A percentile compares a stretch with the other conserved stretches of the same genome.
These are phyloP conservation scores for Cryptus viduatorius DNA, from an alignment of 2,888 invertebrate genomes.

Conservation along the genomic window DNA sequence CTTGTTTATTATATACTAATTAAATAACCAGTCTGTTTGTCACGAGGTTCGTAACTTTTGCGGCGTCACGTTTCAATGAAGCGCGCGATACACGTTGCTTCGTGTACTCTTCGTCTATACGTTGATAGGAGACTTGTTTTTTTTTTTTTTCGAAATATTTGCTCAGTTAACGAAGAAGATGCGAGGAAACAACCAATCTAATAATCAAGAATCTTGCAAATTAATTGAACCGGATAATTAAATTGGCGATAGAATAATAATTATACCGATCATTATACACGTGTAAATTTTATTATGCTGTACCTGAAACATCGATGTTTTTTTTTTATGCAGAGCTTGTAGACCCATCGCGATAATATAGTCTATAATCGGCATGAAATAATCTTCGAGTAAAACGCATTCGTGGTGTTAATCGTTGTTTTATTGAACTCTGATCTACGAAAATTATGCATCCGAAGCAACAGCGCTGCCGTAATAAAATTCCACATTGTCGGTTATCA, in stretches of 20 bases:
- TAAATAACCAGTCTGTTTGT: constrained; percentile 31
- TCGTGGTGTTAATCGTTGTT: constrained; percentile 11
- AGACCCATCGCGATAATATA: background rate
- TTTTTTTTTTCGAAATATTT: background rate
- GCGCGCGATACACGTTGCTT: background rate
- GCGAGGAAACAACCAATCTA: too few species aligned
- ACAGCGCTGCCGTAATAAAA: background rate
- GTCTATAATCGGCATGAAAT: background rate
- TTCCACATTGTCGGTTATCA: constrained; percentile 30
- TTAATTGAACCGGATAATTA: too few species aligned
- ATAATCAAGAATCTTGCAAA: too few species aligned
- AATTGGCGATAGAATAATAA: background rate
- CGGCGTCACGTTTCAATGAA: constrained; percentile 16
- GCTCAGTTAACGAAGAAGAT: too few species aligned
- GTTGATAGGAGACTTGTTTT: background rate
- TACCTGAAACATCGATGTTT: background rate
- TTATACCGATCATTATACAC: background rate
- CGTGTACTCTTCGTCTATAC: background rate
- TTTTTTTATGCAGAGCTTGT: background rate
- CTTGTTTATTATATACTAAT: constrained; percentile 28
- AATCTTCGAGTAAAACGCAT: background rate
- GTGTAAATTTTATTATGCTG: background rate
- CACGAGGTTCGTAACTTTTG: constrained; percentile 20
- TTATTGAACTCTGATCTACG: constrained; percentile 10
- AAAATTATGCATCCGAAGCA: constrained; percentile 9